These are phyloP conservation scores for Acestrorhynchus altus DNA, from an alignment of 2,797 vertebrate species.

Conservation along the genomic window DNA sequence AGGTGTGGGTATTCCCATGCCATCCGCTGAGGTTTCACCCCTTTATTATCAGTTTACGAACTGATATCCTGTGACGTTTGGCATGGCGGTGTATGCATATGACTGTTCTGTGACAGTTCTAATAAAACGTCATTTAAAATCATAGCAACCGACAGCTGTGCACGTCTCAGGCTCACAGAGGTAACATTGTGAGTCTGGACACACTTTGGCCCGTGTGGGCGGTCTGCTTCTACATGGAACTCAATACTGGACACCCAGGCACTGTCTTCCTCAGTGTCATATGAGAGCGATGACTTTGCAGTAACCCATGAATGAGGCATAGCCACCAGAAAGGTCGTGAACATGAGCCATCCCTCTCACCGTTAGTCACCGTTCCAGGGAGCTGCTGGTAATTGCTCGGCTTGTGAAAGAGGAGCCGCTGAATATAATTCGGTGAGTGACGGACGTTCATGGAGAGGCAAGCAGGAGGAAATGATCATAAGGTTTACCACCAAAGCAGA, in stretches of 20 bases:
- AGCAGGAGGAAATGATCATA: background rate
- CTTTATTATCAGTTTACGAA: too few relatives aligned
- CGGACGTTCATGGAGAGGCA: background rate
- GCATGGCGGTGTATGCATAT: too few relatives aligned
- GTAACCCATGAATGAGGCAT: constrained; percentile 9
- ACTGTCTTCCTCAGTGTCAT: constrained; percentile 32
- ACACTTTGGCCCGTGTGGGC: background rate
- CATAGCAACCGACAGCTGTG: background rate
- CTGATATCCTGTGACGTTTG: too few relatives aligned
- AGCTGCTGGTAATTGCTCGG: constrained; percentile 32
- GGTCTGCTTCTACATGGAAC: constrained; percentile 7
- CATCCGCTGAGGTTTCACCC: too few relatives aligned
- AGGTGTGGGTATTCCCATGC: too few relatives aligned
- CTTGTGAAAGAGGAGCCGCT: constrained; percentile 44
- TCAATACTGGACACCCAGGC: constrained; percentile 10
- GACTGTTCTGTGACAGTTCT: too few relatives aligned
- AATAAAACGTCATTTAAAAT: too few relatives aligned
- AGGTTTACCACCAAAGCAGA: background rate
- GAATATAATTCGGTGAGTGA: constrained; percentile 1
- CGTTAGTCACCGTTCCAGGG: background rate
- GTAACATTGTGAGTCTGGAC: background rate
- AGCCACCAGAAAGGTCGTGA: constrained; percentile 42
- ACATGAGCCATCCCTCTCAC: constrained; percentile 21
- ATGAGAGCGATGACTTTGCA: constrained; percentile 33
- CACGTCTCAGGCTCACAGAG: background rate